Evolutionary conservation across 2,113 vertebrate species (phyloP), one percentile per base, ranked within the genome.

Genomic region (Gallinago undulata): DNA sequence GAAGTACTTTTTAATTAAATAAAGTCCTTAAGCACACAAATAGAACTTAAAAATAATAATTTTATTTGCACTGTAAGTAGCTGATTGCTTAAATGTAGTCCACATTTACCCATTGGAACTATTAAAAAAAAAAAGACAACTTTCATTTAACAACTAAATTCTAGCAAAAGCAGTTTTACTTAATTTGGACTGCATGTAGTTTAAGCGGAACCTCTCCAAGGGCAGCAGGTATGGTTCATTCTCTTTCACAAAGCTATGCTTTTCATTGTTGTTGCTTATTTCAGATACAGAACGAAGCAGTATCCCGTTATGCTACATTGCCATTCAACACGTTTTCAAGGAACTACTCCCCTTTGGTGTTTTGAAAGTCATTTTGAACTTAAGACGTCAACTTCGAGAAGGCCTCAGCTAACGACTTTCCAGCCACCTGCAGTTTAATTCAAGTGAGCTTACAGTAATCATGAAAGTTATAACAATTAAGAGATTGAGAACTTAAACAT

Each of bases 271-370:
- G 41, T 27, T 57, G 16, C 45, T 70, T 70, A 45, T 66, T 63
- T 80, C 64, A 73, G 53, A 41, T 23, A 27, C 19, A 66, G 31
- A 75, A 60, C 28, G 75, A 82, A 87, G 22, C 16, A 80, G 15
- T 16, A 51, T 11, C 50, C 48, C 30, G 9, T 24, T 50, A 60
- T 0, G 0, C 33, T 41, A 74, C 8, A 16, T 28, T 21, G 33
- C 9, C 10, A 0, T 10, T n/a, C 50, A 41, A 18, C 0, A 3
- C 1, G 6, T 45, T 59, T 39, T 55, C 28, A 56, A 78, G 62
- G 28, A 56, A 75, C 55, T 51, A 24, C 4, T 57, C 33, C 16
- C 43, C 39, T 45, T 27, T 31, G 24, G 55, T 22, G 21, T 24
- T 37, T 21, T 37, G 33, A 45, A 72, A 60, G 39, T 7, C 4